Conservation (phyloP, 1,140 invertebrate species). For the Drosophila paulistorum region DNA sequence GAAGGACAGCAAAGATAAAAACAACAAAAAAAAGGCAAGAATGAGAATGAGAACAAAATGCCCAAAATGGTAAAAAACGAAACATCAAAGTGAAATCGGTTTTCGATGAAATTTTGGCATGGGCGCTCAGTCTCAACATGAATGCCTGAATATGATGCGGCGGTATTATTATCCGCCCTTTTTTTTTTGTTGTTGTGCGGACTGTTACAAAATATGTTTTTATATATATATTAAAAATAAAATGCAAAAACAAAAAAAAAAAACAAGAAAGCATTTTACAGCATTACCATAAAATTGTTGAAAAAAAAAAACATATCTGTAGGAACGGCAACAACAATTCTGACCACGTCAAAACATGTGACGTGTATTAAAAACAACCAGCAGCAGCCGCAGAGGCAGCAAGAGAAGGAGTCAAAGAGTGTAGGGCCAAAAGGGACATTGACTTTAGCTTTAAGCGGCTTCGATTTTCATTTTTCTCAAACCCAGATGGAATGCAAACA, state of each 20-base stretch:
- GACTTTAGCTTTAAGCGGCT: conserved; percentile 71
- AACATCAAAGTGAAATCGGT: conserved; percentile 71
- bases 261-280: conserved; percentile 61
- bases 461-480: conserved; percentile 48
- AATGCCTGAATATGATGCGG: conserved; percentile 39
- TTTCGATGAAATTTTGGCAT: conserved; percentile 63
- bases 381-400: neutral
- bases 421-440: conserved; percentile 46
- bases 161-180: conserved; percentile 72
- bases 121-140: conserved; percentile 12
- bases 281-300: conserved; percentile 75
- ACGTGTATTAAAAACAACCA: conserved; percentile 71
- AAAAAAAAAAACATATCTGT: conserved; percentile 40
- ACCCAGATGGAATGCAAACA: conserved; percentile 35
- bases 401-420: neutral
- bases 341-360: conserved; percentile 75
- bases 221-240: conserved; percentile 27
- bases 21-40: conserved; percentile 5
- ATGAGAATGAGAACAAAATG: conserved; percentile 31
- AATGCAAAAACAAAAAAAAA: conserved; percentile 2
- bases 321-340: conserved; percentile 25
- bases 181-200: conserved; percentile 35
- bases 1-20: conserved; percentile 12
- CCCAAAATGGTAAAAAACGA: conserved; percentile 37
- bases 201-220: conserved; percentile 78